Percentiles rank a stretch among this genome's conserved stretches.
phyloP scores from a whole-genome alignment of 37 sponge, comb jelly and placozoan genomes.

The Halichondria panicea region DNA sequence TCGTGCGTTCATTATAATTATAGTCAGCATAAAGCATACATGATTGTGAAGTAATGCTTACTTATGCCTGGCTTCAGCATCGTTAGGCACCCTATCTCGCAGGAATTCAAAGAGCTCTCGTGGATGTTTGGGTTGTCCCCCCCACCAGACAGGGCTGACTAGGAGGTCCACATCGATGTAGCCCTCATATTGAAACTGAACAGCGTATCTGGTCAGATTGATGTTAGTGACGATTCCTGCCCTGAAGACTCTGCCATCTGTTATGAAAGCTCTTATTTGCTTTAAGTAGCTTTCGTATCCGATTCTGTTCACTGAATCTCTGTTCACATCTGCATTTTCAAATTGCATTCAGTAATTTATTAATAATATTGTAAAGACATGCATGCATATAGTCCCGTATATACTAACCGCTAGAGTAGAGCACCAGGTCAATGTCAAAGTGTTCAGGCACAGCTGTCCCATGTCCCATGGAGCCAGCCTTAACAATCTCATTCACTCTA shows the following conservation, averaged over 20 bases:
- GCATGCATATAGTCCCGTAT: no score
- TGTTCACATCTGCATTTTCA: background rate
- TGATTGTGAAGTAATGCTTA: no score
- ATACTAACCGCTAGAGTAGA: constrained; percentile 47
- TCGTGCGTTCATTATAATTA: no score
- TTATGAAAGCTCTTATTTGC: no score
- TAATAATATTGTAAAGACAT: no score
- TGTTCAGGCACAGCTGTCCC: constrained; percentile 57
- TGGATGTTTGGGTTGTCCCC: no score
- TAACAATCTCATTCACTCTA: constrained; percentile 34
- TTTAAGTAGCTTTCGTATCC: background rate
- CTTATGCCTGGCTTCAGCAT: no score
- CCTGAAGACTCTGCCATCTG: no score
- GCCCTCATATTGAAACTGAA: constrained; percentile 19
- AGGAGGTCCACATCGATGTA: constrained; percentile 38
- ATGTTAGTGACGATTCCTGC: no score
- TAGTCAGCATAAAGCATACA: no score
- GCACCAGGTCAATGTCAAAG: constrained; percentile 48
- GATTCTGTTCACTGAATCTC: background rate
- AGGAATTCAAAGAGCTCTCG: constrained; percentile 17
- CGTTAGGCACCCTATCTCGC: no score
- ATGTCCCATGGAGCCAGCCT: constrained; percentile 57
- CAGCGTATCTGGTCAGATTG: no score
- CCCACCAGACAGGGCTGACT: constrained; percentile 35
- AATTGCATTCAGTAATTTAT: background rate